Evolutionary conservation across 2,888 invertebrate species (phyloP).

Genomic region (Drosophila kambysellisi): DNA sequence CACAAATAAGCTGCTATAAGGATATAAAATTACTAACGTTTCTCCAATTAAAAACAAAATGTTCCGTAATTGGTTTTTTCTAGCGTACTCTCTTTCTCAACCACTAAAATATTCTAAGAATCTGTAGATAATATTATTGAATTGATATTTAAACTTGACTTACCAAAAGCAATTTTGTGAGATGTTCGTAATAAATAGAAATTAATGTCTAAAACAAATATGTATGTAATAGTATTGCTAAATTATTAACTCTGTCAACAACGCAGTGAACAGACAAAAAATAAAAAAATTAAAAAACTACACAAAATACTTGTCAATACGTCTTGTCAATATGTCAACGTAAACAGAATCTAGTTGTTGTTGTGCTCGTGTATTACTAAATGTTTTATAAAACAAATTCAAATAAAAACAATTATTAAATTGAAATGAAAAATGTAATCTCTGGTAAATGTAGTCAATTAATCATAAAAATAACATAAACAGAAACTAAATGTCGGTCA

Average conservation of each 20-base stretch:
- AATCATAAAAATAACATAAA: slow-evolving; percentile 55
- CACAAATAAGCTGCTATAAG: slow-evolving; percentile 10
- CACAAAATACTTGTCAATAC: slow-evolving; percentile 59
- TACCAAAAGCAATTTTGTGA: slow-evolving; percentile 23
- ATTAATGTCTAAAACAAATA: slow-evolving; percentile 38
- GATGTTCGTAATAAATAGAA: slow-evolving; percentile 22
- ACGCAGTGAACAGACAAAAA: slow-evolving; percentile 34
- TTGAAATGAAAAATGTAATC: slow-evolving; percentile 58
- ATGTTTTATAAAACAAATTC: slow-evolving; percentile 47
- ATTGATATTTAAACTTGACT: neutral
- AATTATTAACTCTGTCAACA: slow-evolving; percentile 43
- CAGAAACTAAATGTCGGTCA: slow-evolving; percentile 62
- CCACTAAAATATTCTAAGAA: neutral
- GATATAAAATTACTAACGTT: neutral
- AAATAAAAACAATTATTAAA: slow-evolving; percentile 43
- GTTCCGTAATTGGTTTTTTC: neutral
- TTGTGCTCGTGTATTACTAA: slow-evolving; percentile 66
- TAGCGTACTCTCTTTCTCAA: neutral
- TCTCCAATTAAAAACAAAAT: neutral
- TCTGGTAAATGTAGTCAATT: slow-evolving; percentile 77
- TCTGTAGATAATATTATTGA: slow-evolving; percentile 3
- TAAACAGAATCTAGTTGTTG: slow-evolving; percentile 66
- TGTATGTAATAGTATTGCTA: slow-evolving; percentile 52
- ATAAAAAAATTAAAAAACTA: slow-evolving; percentile 32
- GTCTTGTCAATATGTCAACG: slow-evolving; percentile 66